These are phyloP conservation scores for Pangasius krempfi DNA, from an alignment of 2,797 vertebrate species.

Conservation along the genomic window DNA sequence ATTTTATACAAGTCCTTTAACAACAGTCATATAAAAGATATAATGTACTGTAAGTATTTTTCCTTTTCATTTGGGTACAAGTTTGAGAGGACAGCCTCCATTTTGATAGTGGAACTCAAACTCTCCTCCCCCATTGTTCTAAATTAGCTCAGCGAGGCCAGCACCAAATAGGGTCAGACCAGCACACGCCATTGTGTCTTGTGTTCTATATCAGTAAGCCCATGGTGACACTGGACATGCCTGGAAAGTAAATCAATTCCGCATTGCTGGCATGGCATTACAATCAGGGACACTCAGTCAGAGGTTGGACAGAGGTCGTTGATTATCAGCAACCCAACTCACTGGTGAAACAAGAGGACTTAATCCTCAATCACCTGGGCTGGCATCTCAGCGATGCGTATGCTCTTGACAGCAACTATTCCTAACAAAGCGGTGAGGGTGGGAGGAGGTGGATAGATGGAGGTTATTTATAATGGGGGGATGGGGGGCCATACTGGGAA, in stretches of 20 bases:
- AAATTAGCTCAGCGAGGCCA: constrained; percentile 58
- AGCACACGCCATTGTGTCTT: constrained; percentile 52
- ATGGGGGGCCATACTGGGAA: constrained; percentile 38
- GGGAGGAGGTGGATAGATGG: constrained; percentile 25
- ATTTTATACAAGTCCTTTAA: neutral
- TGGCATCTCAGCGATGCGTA: constrained; percentile 58
- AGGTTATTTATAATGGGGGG: constrained; percentile 62
- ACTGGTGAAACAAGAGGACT: constrained; percentile 61
- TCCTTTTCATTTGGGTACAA: neutral
- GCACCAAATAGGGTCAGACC: constrained; percentile 56
- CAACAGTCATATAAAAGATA: neutral
- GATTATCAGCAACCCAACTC: constrained; percentile 61
- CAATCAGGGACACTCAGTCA: constrained; percentile 52
- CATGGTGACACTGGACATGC: constrained; percentile 52
- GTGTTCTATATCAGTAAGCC: constrained; percentile 57
- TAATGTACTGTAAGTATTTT: neutral
- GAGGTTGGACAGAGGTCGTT: constrained; percentile 58
- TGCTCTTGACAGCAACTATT: constrained; percentile 51
- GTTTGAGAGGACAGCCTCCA: neutral
- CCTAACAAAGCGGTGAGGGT: constrained; percentile 57
- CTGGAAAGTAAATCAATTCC: constrained; percentile 57
- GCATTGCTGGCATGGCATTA: constrained; percentile 51
- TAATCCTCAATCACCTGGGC: constrained; percentile 61
- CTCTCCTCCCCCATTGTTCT: constrained; percentile 54
- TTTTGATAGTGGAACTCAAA: constrained; percentile 36